Conservation (phyloP, 2,888 invertebrate species). For the Drosophila meridiana region DNA sequence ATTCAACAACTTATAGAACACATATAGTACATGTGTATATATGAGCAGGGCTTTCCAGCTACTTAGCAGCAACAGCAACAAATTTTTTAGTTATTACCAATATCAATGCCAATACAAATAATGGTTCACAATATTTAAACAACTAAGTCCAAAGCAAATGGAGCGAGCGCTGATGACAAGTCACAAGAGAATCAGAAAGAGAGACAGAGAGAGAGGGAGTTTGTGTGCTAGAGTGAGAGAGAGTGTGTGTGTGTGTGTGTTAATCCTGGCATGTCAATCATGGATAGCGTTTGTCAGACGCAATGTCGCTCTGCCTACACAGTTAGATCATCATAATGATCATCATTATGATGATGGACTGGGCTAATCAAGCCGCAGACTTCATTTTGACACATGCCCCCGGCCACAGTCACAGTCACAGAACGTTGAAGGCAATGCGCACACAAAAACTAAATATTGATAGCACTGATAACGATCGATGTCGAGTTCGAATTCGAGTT, state of each 20-base stretch:
- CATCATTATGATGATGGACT: constrained; percentile 11
- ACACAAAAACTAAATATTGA: constrained; percentile 71
- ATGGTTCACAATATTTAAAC: constrained; percentile 56
- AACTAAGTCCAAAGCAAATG: constrained; percentile 73
- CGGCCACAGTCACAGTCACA: background rate
- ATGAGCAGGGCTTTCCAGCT: constrained; percentile 46
- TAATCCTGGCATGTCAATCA: constrained; percentile 77
- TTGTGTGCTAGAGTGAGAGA: constrained; percentile 12
- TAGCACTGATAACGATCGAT: constrained; percentile 68
- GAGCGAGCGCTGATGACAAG: constrained; percentile 39
- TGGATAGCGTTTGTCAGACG: constrained; percentile 52
- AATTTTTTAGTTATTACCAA: constrained; percentile 68
- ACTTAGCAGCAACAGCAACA: constrained; percentile 37
- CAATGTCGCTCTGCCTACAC: constrained; percentile 50
- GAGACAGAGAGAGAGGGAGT: constrained; percentile 4
- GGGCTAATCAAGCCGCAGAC: constrained; percentile 35
- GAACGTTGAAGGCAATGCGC: constrained; percentile 37
- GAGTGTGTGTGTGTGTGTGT: constrained; percentile 47
- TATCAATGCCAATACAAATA: constrained; percentile 77
- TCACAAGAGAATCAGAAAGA: background rate
- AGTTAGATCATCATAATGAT: background rate
- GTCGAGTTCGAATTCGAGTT: constrained; percentile 13
- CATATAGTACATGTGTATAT: constrained; percentile 32
- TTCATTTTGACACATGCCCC: constrained; percentile 75
- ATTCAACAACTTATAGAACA: constrained; percentile 34